Evolutionary conservation across 35 echinoderm and acorn worm genomes (phyloP).

Genomic region (Diadema setosum): DNA sequence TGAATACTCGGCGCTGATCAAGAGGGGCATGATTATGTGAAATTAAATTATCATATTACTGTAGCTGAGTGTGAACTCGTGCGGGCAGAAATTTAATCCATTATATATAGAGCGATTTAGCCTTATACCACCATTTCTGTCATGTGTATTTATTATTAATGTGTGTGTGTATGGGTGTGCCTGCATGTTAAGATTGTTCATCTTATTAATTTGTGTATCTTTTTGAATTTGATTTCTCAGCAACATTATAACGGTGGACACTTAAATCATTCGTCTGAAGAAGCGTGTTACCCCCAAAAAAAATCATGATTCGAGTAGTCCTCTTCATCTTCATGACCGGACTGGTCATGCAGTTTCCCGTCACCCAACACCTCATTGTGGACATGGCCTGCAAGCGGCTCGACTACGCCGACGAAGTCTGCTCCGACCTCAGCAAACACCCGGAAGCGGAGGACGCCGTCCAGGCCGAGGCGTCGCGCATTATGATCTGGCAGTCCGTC

Average conservation of each 20-base stretch:
- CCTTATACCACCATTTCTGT: too few species aligned
- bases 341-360: conserved; percentile 63
- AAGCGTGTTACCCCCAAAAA: background rate
- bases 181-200: too few species aligned
- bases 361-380: conserved; percentile 69
- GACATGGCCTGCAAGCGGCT: conserved; percentile 32
- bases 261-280: background rate
- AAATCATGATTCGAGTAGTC: background rate
- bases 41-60: too few species aligned
- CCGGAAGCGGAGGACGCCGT: conserved; percentile 53
- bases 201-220: too few species aligned
- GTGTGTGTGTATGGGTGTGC: too few species aligned
- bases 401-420: conserved; percentile 37
- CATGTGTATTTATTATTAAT: too few species aligned
- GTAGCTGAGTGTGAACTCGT: too few species aligned
- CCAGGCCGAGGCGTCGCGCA: conserved; percentile 46
- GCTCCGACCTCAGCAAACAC: conserved; percentile 48
- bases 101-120: too few species aligned
- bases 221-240: background rate
- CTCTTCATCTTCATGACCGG: conserved; percentile 66
- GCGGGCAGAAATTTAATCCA: too few species aligned
- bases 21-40: too few species aligned
- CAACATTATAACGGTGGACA: background rate
- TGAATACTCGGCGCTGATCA: too few species aligned
- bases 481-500: conserved; percentile 39